These are phyloP conservation scores for Timema cristinae DNA, from an alignment of 2,888 invertebrate species.

Conservation along the genomic window DNA sequence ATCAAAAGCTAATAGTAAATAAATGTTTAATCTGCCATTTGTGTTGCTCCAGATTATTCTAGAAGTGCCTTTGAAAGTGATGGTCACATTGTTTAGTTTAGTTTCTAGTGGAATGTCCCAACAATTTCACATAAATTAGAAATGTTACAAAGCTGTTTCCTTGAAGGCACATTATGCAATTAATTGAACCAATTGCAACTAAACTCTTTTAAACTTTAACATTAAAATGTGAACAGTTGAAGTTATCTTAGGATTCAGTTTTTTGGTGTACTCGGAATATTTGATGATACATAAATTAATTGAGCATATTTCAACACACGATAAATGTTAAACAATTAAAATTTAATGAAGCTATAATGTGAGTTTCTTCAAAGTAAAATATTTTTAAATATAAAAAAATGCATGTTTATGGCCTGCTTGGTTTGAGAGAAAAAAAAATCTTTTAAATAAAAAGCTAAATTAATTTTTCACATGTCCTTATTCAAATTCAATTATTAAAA, in stretches of 20 bases:
- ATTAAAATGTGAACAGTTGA: constrained; percentile 11
- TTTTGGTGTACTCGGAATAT: not conserved
- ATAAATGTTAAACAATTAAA: too few relatives aligned
- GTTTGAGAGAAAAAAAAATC: too few relatives aligned
- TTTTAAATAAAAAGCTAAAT: too few relatives aligned
- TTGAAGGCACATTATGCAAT: constrained; percentile 31
- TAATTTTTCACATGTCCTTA: too few relatives aligned
- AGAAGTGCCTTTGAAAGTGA: not conserved
- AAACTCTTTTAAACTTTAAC: constrained; percentile 30
- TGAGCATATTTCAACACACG: too few relatives aligned
- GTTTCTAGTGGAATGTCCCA: constrained; percentile 23
- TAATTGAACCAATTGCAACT: constrained; percentile 29
- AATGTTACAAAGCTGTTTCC: constrained; percentile 20
- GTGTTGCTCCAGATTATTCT: not conserved
- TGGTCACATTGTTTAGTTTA: not conserved
- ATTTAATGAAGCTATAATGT: too few relatives aligned
- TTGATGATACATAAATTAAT: too few relatives aligned
- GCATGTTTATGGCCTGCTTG: too few relatives aligned
- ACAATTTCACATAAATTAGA: constrained; percentile 18
- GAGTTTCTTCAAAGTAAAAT: too few relatives aligned
- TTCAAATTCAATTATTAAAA: too few relatives aligned
- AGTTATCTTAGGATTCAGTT: not conserved
- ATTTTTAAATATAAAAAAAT: too few relatives aligned
- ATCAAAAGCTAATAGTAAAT: not conserved
- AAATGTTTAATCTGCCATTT: constrained; percentile 9